Conservation (phyloP, 2,797 vertebrate species). For the Lophotriccus pileatus region DNA sequence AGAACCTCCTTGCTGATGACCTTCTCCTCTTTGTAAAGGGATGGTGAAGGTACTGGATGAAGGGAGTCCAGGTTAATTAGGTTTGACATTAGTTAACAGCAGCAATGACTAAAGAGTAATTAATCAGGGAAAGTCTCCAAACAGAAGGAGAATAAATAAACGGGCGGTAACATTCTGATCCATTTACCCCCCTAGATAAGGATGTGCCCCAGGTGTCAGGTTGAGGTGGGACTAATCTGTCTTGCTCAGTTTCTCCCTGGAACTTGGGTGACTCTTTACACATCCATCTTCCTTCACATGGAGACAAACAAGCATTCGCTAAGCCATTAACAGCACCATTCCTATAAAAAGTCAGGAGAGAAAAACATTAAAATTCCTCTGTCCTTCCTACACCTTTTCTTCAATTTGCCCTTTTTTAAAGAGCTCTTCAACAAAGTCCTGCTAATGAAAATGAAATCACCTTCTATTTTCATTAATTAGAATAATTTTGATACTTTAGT, state of each 20-base stretch:
- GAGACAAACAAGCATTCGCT: constrained; percentile 56
- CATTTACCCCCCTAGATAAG: constrained; percentile 72
- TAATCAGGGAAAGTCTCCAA: constrained; percentile 85
- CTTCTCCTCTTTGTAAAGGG: constrained; percentile 59
- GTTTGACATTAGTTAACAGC: constrained; percentile 82
- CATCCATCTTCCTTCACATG: constrained; percentile 60
- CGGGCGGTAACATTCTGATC: constrained; percentile 70
- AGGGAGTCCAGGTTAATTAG: constrained; percentile 79
- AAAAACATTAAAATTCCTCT: neutral
- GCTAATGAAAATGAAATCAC: neutral
- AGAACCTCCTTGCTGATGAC: constrained; percentile 70
- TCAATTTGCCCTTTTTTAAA: neutral
- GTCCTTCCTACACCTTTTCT: neutral
- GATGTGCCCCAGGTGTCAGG: constrained; percentile 78
- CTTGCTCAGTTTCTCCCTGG: constrained; percentile 69
- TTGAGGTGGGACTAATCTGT: constrained; percentile 73
- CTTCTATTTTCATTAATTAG: neutral
- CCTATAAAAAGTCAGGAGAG: neutral
- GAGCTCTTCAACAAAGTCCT: neutral
- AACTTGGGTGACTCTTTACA: constrained; percentile 68
- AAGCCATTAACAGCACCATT: constrained; percentile 39
- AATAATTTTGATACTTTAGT: neutral
- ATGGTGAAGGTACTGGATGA: constrained; percentile 65
- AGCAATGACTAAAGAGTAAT: constrained; percentile 80
- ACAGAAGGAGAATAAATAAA: constrained; percentile 86